These are phyloP conservation scores for Drosophila colorata DNA, from an alignment of 2,888 invertebrate genomes.

Conservation along the genomic window DNA sequence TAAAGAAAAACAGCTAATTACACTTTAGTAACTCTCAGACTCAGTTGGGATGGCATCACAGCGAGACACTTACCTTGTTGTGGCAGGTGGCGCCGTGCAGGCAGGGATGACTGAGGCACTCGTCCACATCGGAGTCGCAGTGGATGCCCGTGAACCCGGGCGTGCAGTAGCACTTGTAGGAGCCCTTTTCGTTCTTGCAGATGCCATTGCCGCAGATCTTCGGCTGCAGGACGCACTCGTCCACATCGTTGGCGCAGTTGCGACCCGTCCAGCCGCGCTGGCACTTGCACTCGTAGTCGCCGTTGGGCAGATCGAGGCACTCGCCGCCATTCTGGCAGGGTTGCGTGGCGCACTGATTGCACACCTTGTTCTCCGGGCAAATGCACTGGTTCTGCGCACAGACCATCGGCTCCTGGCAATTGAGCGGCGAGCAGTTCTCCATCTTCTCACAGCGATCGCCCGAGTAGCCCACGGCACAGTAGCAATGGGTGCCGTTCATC, in stretches of 20 bases:
- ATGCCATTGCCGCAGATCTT: conserved; percentile 93
- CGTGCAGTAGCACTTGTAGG: conserved; percentile 93
- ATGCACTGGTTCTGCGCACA: conserved; percentile 84
- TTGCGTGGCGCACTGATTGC: conserved; percentile 87
- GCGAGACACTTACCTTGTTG: conserved; percentile 87
- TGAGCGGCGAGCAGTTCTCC: conserved; percentile 80
- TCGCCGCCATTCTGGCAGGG: conserved; percentile 89
- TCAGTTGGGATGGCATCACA: background rate
- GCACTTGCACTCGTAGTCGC: conserved; percentile 87
- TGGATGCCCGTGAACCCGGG: conserved; percentile 95
- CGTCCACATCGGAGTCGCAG: conserved; percentile 94
- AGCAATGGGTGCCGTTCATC: conserved; percentile 83
- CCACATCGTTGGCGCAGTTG: conserved; percentile 89
- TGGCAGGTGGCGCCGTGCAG: conserved; percentile 93
- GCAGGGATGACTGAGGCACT: conserved; percentile 94
- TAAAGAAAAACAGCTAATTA: conserved; percentile 85
- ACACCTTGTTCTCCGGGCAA: conserved; percentile 84
- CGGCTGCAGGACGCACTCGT: conserved; percentile 87
- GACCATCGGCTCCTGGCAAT: conserved; percentile 84
- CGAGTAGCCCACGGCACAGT: conserved; percentile 83
- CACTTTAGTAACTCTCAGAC: conserved; percentile 75
- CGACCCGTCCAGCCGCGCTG: conserved; percentile 87
- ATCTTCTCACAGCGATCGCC: conserved; percentile 84
- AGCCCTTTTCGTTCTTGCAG: conserved; percentile 91
- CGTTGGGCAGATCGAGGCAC: conserved; percentile 87